Percentiles rank a stretch among this genome's conserved stretches.
phyloP scores from a whole-genome alignment of 2,113 vertebrate genomes.

The Psephotus haematonotus region DNA sequence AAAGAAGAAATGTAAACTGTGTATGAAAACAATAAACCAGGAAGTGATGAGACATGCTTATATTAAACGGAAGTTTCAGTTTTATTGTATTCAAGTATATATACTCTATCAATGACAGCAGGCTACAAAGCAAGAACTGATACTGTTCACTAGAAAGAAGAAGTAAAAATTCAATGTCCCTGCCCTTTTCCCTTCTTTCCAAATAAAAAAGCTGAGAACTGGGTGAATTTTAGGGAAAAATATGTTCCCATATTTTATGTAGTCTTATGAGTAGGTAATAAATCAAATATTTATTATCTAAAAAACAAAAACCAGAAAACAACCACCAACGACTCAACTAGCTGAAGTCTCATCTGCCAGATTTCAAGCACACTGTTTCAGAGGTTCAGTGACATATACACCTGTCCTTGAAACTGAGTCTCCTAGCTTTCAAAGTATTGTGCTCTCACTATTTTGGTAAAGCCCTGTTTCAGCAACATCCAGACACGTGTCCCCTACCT shows the following conservation, averaged over 20 bases:
- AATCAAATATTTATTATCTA: not conserved
- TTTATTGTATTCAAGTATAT: not conserved
- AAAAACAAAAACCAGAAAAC: fast-evolving
- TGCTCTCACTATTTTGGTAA: not conserved
- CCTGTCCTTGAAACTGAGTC: not conserved
- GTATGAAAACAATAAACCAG: not conserved
- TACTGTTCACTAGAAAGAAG: not conserved
- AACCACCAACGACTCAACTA: not conserved
- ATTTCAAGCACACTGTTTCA: not conserved
- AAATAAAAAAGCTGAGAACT: not conserved
- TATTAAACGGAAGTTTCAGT: not conserved
- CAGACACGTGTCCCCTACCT: not conserved
- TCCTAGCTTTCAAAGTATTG: not conserved
- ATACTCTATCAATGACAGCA: not conserved
- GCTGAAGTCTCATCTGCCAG: not conserved
- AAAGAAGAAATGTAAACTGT: not conserved
- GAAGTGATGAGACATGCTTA: fast-evolving
- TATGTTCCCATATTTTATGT: not conserved
- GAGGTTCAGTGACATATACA: not conserved
- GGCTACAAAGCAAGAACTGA: not conserved
- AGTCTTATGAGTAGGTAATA: not conserved
- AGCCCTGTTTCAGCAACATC: not conserved
- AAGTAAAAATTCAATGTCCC: not conserved
- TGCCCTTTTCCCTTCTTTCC: not conserved
- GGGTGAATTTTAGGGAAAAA: not conserved